Evolutionary conservation across 2,113 vertebrate species (phyloP), one percentile per base, ranked within the genome.

Genomic region (Morone chrysops): DNA sequence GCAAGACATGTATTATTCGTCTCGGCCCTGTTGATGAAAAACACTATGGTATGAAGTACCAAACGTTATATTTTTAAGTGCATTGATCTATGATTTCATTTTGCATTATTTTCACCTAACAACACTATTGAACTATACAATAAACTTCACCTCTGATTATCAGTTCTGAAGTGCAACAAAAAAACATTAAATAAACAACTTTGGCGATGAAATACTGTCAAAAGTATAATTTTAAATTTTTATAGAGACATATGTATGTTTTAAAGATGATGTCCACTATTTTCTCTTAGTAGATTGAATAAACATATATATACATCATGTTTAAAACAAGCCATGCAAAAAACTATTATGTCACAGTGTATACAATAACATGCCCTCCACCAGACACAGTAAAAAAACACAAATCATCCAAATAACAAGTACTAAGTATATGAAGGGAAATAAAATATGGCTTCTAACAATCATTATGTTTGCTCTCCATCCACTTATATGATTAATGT

Each of bases 1-100:
- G 36, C 76, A 38, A 79, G 14, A 68, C 40, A 22, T 56, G 14
- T 36, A 48, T 70, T 70, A 73, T 36, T 47, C 36, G 22, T 13
- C 38, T 47, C 48, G 0, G 3, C 13, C 6, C 43, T 60, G 50
- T 45, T 75, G 18, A 71, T 47, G 25, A 11, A 18, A 75, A 66
- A 14, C n/a, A 41, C 25, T 10, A 36, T 38, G n/a, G 25, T 25
- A 25, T 25, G 22, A 66, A 54, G 31, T 16, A 47, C 11, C 2
- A 31, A 20, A 43, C 16, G 12, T 45, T 36, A 7, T n/a, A 20
- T 20, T 36, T 6, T 51, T 31, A 11, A 66, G 12, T 45, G 12
- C 31, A 17, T 6, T 14, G 9, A 12, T 38, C 43, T 61, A 14
- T 61, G 38, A 61, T 14, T n/a, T 11, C 2, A 38, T 16, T 61